Conservation (phyloP, 1,140 invertebrate genomes). For the Euschistus heros region DNA sequence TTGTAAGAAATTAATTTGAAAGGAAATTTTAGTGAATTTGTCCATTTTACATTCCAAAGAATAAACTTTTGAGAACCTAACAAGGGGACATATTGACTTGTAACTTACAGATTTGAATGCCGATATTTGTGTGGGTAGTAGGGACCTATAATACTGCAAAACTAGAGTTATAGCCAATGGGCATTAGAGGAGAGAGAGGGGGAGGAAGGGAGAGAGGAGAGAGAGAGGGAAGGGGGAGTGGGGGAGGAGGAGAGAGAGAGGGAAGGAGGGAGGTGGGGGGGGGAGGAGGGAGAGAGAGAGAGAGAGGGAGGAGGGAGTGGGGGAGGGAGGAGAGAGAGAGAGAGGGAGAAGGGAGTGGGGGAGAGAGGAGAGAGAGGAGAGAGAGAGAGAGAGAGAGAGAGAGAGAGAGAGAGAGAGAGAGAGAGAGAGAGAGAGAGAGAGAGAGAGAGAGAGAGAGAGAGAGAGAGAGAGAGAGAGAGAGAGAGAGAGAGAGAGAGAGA, state of each 20-base stretch:
- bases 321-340: neutral
- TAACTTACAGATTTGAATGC: no score
- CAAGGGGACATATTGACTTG: no score
- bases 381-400: neutral
- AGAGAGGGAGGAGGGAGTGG: neutral
- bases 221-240: neutral
- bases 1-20: no score
- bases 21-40: no score
- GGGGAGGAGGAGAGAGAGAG: neutral
- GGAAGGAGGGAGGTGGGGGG: neutral
- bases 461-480: neutral
- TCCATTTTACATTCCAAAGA: no score
- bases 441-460: neutral
- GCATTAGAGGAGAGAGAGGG: constrained; percentile 2
- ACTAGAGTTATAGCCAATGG: no score
- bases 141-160: no score
- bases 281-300: neutral
- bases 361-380: neutral
- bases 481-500: neutral
- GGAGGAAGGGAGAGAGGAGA: neutral
- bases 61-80: no score
- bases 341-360: neutral
- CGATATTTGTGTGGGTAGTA: no score
- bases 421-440: constrained; percentile 5
- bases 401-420: neutral